phyloP scores from a whole-genome alignment of 2,888 invertebrate species.

The Odontocolon sp. region DNA sequence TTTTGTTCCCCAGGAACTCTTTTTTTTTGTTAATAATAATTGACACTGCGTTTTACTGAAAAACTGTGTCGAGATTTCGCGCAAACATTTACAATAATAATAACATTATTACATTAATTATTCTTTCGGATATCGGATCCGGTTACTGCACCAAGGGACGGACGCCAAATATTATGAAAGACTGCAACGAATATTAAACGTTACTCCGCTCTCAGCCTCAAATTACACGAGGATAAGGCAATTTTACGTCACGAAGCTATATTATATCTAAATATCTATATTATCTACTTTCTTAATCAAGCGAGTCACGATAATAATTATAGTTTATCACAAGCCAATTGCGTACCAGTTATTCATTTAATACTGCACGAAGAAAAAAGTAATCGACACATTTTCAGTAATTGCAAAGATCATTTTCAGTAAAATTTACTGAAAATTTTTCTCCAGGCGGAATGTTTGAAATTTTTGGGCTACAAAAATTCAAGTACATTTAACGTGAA shows the following conservation, averaged over 20 bases:
- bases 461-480: no score
- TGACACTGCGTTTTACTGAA: constrained; percentile 38
- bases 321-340: constrained; percentile 74
- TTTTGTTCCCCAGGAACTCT: constrained; percentile 44
- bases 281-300: constrained; percentile 49
- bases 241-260: constrained; percentile 58
- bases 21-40: no score
- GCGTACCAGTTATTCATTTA: constrained; percentile 70
- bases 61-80: constrained; percentile 40
- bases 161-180: constrained; percentile 59
- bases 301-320: constrained; percentile 57
- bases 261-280: constrained; percentile 43
- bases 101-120: constrained; percentile 61
- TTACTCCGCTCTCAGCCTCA: constrained; percentile 64
- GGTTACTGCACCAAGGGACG: constrained; percentile 54
- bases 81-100: constrained; percentile 18
- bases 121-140: constrained; percentile 59
- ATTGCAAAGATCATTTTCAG: no score
- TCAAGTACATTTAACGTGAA: no score
- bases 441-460: no score
- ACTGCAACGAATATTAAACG: constrained; percentile 48
- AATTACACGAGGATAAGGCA: constrained; percentile 68
- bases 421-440: no score
- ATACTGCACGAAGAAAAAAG: no score
- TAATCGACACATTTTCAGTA: no score